phyloP scores from a whole-genome alignment of 2,888 invertebrate species.

The Nemapogon koenigi region DNA sequence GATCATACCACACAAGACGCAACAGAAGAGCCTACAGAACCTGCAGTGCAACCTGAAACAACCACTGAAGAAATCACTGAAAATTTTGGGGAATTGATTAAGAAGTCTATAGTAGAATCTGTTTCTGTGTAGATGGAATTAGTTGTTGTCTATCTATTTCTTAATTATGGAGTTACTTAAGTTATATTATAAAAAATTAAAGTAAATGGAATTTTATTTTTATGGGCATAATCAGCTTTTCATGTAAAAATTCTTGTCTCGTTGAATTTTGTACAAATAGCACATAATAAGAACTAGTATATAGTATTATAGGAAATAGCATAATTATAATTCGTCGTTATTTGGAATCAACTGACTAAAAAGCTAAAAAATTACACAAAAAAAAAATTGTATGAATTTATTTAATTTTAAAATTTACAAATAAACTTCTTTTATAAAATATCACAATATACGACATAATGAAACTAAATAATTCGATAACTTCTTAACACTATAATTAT shows the following conservation, averaged over 20 bases:
- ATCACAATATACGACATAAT: slow-evolving; percentile 14
- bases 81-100: slow-evolving; percentile 91
- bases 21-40: slow-evolving; percentile 26
- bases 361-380: too few relatives aligned
- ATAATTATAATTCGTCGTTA: too few relatives aligned
- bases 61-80: slow-evolving; percentile 54
- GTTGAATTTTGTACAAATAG: too few relatives aligned
- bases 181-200: slow-evolving; percentile 5
- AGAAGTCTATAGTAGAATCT: slow-evolving; percentile 91
- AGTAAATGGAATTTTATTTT: too few relatives aligned
- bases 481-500: slow-evolving; percentile 7
- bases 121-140: slow-evolving; percentile 75
- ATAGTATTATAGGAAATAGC: too few relatives aligned
- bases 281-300: too few relatives aligned
- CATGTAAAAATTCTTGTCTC: too few relatives aligned
- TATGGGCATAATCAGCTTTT: too few relatives aligned
- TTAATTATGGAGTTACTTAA: slow-evolving; percentile 5
- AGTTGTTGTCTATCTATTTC: slow-evolving; percentile 41
- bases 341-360: too few relatives aligned
- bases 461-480: slow-evolving; percentile 3
- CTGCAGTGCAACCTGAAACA: slow-evolving; percentile 21
- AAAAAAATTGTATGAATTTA: slow-evolving; percentile 5
- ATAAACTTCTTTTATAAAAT: slow-evolving; percentile 11
- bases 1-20: slow-evolving; percentile 44
- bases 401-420: slow-evolving; percentile 11